These are phyloP conservation scores for Ameiurus melas DNA, from an alignment of 2,113 vertebrate species.

Conservation along the genomic window DNA sequence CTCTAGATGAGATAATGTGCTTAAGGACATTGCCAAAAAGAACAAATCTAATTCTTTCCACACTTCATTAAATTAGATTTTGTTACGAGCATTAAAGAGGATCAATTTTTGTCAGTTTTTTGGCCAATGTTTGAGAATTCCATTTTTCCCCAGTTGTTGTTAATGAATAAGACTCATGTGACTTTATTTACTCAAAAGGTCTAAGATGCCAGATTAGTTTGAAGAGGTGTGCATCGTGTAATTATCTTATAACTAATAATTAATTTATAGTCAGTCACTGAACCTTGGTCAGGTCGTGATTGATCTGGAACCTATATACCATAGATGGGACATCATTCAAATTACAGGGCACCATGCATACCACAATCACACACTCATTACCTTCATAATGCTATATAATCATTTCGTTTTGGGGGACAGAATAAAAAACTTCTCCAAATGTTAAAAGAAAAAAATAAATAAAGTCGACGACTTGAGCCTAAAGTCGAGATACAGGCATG, in stretches of 20 bases:
- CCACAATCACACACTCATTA: not conserved
- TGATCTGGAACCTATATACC: not conserved
- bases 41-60: not conserved
- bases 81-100: not conserved
- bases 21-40: not conserved
- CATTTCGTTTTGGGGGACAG: not conserved
- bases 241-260: not conserved
- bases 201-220: not conserved
- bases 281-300: not conserved
- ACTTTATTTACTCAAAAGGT: not conserved
- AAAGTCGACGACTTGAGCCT: not conserved
- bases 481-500: not conserved
- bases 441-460: not conserved
- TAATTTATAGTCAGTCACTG: not conserved
- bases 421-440: not conserved
- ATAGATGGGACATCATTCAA: not conserved
- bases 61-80: not conserved
- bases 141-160: not conserved
- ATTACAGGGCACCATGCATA: not conserved
- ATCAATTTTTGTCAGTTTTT: not conserved
- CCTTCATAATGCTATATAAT: not conserved
- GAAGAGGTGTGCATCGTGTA: not conserved
- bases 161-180: not conserved
- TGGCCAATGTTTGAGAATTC: not conserved
- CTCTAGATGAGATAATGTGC: constrained; percentile 33